A percentile compares a stretch with the other conserved stretches of the same genome.
Evolutionary conservation across 2,888 invertebrate species (phyloP).

Genomic region (Scotopteryx bipunctaria): DNA sequence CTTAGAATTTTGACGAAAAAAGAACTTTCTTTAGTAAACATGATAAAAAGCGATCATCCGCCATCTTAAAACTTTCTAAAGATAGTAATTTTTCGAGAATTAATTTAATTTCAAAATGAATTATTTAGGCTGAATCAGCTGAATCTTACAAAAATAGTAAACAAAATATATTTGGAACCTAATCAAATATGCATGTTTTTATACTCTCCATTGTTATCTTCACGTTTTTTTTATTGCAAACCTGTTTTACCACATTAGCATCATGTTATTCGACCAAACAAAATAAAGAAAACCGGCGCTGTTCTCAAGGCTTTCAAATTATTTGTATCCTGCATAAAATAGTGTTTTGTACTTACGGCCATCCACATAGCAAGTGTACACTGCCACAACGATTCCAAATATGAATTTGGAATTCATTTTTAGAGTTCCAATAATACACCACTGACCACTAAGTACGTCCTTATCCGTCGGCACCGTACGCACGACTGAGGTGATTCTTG

Average conservation of each 20-base stretch:
- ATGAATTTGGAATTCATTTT: conserved; percentile 11
- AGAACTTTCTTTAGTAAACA: too few species aligned
- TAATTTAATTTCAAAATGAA: too few species aligned
- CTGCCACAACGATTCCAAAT: conserved; percentile 6
- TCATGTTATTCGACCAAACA: neutral
- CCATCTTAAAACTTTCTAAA: too few species aligned
- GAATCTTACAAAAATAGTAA: too few species aligned
- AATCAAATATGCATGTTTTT: too few species aligned
- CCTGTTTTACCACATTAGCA: neutral
- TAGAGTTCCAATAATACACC: neutral
- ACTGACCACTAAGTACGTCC: neutral
- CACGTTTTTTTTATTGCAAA: neutral
- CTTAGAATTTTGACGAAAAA: too few species aligned
- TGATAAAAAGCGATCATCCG: too few species aligned
- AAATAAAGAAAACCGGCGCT: neutral
- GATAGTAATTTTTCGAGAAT: too few species aligned
- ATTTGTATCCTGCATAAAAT: conserved; percentile 32
- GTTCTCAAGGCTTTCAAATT: neutral
- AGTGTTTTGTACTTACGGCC: conserved; percentile 55
- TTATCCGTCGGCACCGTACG: neutral
- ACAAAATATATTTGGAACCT: too few species aligned
- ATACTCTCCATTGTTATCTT: too few species aligned
- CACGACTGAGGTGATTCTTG: neutral
- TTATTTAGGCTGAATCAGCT: too few species aligned
- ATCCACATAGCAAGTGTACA: conserved; percentile 48